These are phyloP conservation scores for Bursaphelenchus okinawaensis DNA, from an alignment of 2,888 invertebrate species.

Conservation along the genomic window DNA sequence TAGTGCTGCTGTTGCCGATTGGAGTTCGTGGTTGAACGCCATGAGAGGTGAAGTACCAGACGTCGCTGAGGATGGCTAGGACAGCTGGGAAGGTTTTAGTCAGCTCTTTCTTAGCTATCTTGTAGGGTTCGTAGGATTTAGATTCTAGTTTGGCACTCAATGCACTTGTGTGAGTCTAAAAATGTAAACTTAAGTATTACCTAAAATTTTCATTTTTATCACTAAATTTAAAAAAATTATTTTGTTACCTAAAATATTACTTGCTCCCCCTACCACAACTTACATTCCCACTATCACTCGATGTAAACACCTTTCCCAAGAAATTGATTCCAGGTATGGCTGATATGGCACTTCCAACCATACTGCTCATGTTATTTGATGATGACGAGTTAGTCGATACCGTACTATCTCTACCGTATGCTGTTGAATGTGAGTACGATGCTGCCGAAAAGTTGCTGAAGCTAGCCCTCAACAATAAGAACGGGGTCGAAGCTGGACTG, in stretches of 20 bases:
- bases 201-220: too few relatives aligned
- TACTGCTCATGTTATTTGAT: slow-evolving; percentile 27
- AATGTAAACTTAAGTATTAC: too few relatives aligned
- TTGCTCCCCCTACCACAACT: too few relatives aligned
- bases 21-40: slow-evolving; percentile 49
- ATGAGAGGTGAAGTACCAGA: slow-evolving; percentile 71
- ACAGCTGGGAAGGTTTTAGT: slow-evolving; percentile 75
- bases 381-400: not conserved
- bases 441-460: not conserved
- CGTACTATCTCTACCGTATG: not conserved
- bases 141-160: not conserved
- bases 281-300: slow-evolving; percentile 58
- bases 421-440: not conserved
- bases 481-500: slow-evolving; percentile 11
- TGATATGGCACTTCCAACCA: slow-evolving; percentile 42
- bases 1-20: slow-evolving; percentile 40
- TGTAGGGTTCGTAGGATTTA: not conserved
- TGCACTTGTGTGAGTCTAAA: not conserved
- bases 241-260: too few relatives aligned
- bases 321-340: slow-evolving; percentile 66
- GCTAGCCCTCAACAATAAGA: slow-evolving; percentile 12
- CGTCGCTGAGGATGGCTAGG: slow-evolving; percentile 70
- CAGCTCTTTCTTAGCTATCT: slow-evolving; percentile 69
- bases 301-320: slow-evolving; percentile 69
- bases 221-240: too few relatives aligned